A percentile compares a stretch with the other conserved stretches of the same genome.
These are phyloP conservation scores for Cololabis saira DNA, from an alignment of 2,113 vertebrate genomes.

Conservation along the genomic window DNA sequence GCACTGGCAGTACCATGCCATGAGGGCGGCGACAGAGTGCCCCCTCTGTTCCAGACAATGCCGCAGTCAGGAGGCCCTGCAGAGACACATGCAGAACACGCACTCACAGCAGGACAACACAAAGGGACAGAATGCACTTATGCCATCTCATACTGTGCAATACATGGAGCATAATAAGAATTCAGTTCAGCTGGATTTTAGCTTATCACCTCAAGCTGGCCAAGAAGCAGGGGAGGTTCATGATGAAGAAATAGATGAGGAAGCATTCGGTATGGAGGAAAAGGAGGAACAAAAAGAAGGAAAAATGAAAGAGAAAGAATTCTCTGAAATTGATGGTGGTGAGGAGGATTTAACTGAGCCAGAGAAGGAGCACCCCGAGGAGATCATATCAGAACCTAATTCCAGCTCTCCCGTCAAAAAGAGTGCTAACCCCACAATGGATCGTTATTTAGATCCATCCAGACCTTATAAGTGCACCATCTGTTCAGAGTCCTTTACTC, in stretches of 20 bases:
- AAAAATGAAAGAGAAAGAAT: conserved; percentile 85
- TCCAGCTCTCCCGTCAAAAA: conserved; percentile 87
- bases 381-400: conserved; percentile 87
- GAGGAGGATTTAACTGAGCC: conserved; percentile 86
- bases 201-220: conserved; percentile 86
- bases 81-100: conserved; percentile 96
- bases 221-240: conserved; percentile 92
- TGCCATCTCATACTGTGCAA: conserved; percentile 48
- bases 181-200: conserved; percentile 90
- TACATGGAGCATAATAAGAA: conserved; percentile 87
- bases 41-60: conserved; percentile 97
- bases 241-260: conserved; percentile 89
- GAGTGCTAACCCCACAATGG: conserved; percentile 94
- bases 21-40: conserved; percentile 97
- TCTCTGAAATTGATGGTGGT: conserved; percentile 84
- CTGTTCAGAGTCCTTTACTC: conserved; percentile 98
- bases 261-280: conserved; percentile 67
- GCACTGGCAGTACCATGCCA: conserved; percentile 98
- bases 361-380: conserved; percentile 87
- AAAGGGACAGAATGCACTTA: conserved; percentile 89
- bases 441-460: conserved; percentile 96
- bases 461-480: conserved; percentile 98
- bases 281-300: conserved; percentile 76
- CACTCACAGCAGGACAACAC: conserved; percentile 84
- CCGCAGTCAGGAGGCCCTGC: conserved; percentile 95